Evolutionary conservation across 1,140 invertebrate genomes (phyloP).

Genomic region (Eurosta solidaginis): DNA sequence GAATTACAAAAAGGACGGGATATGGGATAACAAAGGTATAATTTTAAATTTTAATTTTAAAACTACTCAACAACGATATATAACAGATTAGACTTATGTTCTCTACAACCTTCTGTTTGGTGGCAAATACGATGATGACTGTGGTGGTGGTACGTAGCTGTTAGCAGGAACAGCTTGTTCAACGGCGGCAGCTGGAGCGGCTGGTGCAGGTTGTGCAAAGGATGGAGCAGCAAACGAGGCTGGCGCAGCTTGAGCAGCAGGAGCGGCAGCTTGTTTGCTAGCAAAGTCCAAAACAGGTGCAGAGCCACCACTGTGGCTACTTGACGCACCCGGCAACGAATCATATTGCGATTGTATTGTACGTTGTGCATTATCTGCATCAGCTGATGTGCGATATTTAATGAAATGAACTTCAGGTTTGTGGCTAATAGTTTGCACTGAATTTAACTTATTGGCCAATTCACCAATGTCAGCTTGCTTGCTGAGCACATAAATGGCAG

Average conservation of each 20-base stretch:
- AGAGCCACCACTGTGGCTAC: conserved; percentile 43
- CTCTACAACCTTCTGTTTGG: conserved; percentile 42
- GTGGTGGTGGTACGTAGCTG: conserved; percentile 40
- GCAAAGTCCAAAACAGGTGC: conserved; percentile 46
- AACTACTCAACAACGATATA: conserved; percentile 31
- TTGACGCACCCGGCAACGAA: conserved; percentile 43
- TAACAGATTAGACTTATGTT: background rate
- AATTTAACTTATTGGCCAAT: conserved; percentile 44
- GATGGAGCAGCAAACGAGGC: conserved; percentile 39
- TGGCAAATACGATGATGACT: conserved; percentile 45
- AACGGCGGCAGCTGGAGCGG: conserved; percentile 1
- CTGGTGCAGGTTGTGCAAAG: conserved; percentile 43
- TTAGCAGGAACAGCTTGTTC: background rate
- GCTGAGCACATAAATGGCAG: conserved; percentile 80
- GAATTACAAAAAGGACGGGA: background rate
- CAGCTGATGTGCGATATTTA: conserved; percentile 70
- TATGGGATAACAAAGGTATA: background rate
- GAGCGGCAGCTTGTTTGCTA: conserved; percentile 32
- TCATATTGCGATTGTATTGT: conserved; percentile 52
- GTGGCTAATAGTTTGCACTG: conserved; percentile 39
- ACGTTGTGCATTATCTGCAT: conserved; percentile 54
- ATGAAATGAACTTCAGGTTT: conserved; percentile 78
- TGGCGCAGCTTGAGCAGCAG: background rate
- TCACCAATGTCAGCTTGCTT: conserved; percentile 64
- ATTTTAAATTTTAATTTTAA: conserved; percentile 7